Evolutionary conservation across 2,888 invertebrate genomes (phyloP).

Genomic region (Ormyrus rosae): DNA sequence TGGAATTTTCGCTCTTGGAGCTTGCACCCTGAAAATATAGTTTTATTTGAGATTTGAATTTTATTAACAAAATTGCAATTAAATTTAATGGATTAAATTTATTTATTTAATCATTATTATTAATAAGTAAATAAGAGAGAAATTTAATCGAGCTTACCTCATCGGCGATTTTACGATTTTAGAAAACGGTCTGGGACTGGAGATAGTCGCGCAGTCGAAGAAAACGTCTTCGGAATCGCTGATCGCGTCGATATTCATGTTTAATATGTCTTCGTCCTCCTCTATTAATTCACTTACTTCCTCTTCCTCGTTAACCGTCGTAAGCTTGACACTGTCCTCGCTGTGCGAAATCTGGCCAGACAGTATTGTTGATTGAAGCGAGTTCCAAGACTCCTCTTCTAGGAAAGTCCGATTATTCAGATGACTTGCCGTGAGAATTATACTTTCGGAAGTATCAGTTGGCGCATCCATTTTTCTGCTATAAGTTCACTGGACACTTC

Average conservation of each 20-base stretch:
- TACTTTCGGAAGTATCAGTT: neutral
- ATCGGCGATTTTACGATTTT: neutral
- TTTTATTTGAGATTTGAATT: too few species aligned
- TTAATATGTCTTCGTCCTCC: constrained; percentile 3
- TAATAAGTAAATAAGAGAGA: too few species aligned
- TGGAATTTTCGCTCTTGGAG: too few species aligned
- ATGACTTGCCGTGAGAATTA: constrained; percentile 16
- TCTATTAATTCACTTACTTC: neutral
- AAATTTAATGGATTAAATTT: too few species aligned
- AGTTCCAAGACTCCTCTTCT: constrained; percentile 42
- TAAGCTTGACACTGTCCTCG: neutral
- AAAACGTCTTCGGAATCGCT: constrained; percentile 22
- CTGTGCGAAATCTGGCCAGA: constrained; percentile 9
- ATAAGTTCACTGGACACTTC: too few species aligned
- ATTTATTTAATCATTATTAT: too few species aligned
- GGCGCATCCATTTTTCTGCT: neutral
- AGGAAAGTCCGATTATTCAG: constrained; percentile 32
- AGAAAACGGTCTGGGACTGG: neutral
- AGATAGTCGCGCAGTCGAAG: constrained; percentile 11
- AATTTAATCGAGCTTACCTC: constrained; percentile 1
- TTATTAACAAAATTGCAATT: too few species aligned
- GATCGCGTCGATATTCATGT: constrained; percentile 40
- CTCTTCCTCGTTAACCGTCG: neutral
- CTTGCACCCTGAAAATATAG: too few species aligned
- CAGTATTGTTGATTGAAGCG: constrained; percentile 39